Evolutionary conservation across 2,888 invertebrate species (phyloP).

Genomic region (Acleris laterana): DNA sequence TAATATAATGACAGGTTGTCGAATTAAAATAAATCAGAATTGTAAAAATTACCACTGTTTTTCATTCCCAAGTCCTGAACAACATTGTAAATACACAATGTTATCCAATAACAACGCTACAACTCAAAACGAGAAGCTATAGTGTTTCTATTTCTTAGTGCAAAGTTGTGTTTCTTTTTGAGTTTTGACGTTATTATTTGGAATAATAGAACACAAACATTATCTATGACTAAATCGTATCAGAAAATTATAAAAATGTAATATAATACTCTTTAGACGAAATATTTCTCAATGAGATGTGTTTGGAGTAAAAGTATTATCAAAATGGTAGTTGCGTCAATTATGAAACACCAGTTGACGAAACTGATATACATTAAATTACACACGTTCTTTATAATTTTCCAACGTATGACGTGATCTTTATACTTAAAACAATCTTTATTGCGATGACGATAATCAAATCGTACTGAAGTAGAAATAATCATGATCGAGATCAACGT

Average conservation of each 20-base stretch:
- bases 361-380: neutral
- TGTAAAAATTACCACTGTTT: conserved; percentile 74
- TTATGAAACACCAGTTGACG: conserved; percentile 6
- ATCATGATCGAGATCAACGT: conserved; percentile 3
- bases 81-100: neutral
- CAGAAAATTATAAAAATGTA: too few relatives aligned
- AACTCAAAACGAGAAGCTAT: neutral
- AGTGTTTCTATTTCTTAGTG: too few relatives aligned
- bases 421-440: conserved; percentile 7
- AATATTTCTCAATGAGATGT: too few relatives aligned
- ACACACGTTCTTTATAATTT: conserved; percentile 20
- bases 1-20: conserved; percentile 91
- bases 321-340: neutral
- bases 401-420: conserved; percentile 9
- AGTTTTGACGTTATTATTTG: too few relatives aligned
- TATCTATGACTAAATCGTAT: too few relatives aligned
- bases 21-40: conserved; percentile 87
- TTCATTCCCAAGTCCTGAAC: conserved; percentile 52
- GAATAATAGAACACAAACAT: too few relatives aligned
- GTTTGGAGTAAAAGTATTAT: too few relatives aligned
- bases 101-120: neutral
- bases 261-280: too few relatives aligned
- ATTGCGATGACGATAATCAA: conserved; percentile 23
- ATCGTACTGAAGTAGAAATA: conserved; percentile 10
- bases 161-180: too few relatives aligned